Evolutionary conservation across 1,140 invertebrate genomes (phyloP).

Genomic region (Lamellibrachia luymesi): DNA sequence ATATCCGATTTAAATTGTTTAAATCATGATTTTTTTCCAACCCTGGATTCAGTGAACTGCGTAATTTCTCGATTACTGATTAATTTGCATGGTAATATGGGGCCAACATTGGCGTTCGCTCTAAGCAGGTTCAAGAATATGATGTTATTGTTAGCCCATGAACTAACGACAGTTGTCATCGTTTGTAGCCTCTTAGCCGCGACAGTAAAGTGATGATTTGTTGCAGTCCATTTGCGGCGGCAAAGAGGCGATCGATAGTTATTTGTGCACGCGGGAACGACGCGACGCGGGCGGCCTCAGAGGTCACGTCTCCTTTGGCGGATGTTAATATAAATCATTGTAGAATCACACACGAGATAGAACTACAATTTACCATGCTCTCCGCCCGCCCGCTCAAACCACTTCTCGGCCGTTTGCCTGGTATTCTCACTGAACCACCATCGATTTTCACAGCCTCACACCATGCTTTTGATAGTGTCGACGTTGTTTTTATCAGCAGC

Average conservation of each 20-base stretch:
- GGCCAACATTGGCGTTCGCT: background rate
- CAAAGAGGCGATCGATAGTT: background rate
- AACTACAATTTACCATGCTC: background rate
- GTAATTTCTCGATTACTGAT: no score
- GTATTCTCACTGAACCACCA: no score
- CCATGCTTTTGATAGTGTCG: no score
- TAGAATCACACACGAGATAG: background rate
- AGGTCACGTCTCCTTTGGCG: background rate
- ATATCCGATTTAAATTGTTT: no score
- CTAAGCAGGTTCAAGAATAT: background rate
- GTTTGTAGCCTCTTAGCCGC: background rate
- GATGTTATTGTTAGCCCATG: background rate
- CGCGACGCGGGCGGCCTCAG: background rate
- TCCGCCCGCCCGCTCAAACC: background rate
- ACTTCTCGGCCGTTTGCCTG: no score
- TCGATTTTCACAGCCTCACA: no score
- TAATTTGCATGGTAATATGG: no score
- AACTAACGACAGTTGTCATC: background rate
- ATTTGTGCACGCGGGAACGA: background rate
- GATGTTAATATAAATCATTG: background rate
- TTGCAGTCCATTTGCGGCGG: constrained; percentile 2
- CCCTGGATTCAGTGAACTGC: no score
- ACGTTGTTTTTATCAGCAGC: no score
- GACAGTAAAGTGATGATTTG: background rate
- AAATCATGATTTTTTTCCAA: no score